Conservation (phyloP, 2,888 invertebrate genomes). For the Parnassius smintheus region DNA sequence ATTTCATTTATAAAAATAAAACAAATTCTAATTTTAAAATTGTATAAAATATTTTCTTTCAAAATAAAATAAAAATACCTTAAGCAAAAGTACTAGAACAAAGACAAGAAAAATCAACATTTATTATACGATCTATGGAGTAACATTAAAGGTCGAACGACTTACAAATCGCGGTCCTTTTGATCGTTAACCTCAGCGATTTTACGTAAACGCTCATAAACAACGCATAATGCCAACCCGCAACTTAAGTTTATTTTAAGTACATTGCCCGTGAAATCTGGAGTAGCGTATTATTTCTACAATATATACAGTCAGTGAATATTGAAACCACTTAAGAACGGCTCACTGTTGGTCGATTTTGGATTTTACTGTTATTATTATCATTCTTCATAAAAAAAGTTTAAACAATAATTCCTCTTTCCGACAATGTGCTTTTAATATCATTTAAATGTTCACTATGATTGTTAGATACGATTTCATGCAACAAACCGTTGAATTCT, state of each 20-base stretch:
- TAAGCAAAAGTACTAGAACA: neutral
- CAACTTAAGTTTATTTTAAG: constrained; percentile 9
- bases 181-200: constrained; percentile 43
- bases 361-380: constrained; percentile 19
- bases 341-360: constrained; percentile 35
- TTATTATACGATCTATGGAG: constrained; percentile 39
- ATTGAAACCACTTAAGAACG: constrained; percentile 35
- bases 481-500: too few species aligned
- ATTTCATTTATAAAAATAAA: too few species aligned
- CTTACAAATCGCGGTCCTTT: constrained; percentile 48
- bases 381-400: too few species aligned
- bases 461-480: too few species aligned
- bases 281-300: constrained; percentile 23
- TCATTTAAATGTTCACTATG: too few species aligned
- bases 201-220: constrained; percentile 45
- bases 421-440: too few species aligned
- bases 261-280: constrained; percentile 27
- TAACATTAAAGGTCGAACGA: constrained; percentile 49
- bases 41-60: too few species aligned
- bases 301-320: constrained; percentile 37
- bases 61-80: too few species aligned
- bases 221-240: constrained; percentile 29
- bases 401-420: too few species aligned
- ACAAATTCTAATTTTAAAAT: too few species aligned
- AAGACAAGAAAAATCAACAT: constrained; percentile 30